These are phyloP conservation scores for Trachythela sp. DNA, from an alignment of 64 coral and sea anemone genomes.

Conservation along the genomic window DNA sequence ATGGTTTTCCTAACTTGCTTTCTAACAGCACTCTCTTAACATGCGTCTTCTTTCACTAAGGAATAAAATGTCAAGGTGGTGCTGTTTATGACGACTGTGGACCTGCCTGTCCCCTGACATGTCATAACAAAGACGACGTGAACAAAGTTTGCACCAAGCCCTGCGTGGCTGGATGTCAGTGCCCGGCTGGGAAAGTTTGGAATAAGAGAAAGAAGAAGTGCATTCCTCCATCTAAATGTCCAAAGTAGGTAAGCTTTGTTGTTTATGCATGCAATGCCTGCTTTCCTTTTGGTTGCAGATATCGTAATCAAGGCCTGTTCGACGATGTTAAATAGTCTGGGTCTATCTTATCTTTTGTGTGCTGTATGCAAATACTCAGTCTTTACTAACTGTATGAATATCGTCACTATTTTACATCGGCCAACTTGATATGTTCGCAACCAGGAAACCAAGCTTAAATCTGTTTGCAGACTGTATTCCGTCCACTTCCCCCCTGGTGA, in stretches of 20 bases:
- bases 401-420: too few species aligned
- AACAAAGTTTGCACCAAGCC: slow-evolving; percentile 45
- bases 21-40: background rate
- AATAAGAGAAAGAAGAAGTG: slow-evolving; percentile 56
- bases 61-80: slow-evolving; percentile 74
- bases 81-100: slow-evolving; percentile 85
- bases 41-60: slow-evolving; percentile 14
- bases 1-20: background rate
- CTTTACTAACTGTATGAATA: too few species aligned
- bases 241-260: slow-evolving; percentile 31
- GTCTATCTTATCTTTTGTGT: too few species aligned
- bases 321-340: too few species aligned
- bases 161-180: slow-evolving; percentile 81
- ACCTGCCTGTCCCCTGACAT: slow-evolving; percentile 63
- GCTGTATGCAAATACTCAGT: too few species aligned
- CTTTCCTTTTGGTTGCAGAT: too few species aligned
- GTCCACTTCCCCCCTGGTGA: too few species aligned
- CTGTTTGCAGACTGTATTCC: too few species aligned
- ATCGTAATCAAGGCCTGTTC: too few species aligned
- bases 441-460: too few species aligned
- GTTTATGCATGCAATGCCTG: background rate
- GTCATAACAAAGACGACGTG: slow-evolving; percentile 40
- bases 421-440: too few species aligned
- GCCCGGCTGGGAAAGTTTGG: slow-evolving; percentile 80
- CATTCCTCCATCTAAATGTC: slow-evolving; percentile 62